phyloP scores from a whole-genome alignment of 2,888 invertebrate species.

The Hypercompe scribonia region DNA sequence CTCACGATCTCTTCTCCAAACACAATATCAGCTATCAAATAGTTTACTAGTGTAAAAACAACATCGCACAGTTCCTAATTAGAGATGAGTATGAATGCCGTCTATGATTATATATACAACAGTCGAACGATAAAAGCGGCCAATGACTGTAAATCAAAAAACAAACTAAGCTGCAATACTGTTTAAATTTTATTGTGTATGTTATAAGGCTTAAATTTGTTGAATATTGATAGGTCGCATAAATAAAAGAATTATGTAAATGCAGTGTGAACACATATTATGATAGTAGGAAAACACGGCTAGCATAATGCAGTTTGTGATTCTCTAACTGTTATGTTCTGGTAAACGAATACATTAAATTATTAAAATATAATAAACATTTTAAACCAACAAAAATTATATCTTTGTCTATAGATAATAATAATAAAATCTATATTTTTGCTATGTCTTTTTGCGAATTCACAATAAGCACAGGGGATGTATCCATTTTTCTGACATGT shows the following conservation, averaged over 20 bases:
- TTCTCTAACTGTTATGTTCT: constrained; percentile 1
- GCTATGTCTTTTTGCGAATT: constrained; percentile 27
- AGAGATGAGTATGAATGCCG: too few relatives aligned
- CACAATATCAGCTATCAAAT: constrained; percentile 9
- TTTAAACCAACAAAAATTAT: neutral
- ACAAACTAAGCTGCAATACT: neutral
- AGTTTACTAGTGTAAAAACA: constrained; percentile 4
- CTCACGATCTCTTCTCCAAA: constrained; percentile 14
- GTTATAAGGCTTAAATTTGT: neutral
- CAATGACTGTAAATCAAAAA: too few relatives aligned
- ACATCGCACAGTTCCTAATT: too few relatives aligned
- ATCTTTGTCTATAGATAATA: too few relatives aligned
- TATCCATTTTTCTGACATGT: constrained; percentile 19
- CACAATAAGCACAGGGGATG: constrained; percentile 19
- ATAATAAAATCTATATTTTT: too few relatives aligned
- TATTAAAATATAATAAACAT: neutral
- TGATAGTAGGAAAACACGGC: constrained; percentile 2
- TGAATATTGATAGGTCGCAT: neutral
- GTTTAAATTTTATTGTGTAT: neutral
- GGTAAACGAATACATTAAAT: neutral
- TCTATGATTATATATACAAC: too few relatives aligned
- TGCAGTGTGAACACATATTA: neutral
- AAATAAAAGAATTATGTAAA: neutral
- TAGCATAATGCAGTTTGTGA: neutral
- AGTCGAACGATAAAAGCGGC: too few relatives aligned